These are phyloP conservation scores for Propsilocerus akamusi DNA, from an alignment of 1,140 invertebrate genomes.

Conservation along the genomic window DNA sequence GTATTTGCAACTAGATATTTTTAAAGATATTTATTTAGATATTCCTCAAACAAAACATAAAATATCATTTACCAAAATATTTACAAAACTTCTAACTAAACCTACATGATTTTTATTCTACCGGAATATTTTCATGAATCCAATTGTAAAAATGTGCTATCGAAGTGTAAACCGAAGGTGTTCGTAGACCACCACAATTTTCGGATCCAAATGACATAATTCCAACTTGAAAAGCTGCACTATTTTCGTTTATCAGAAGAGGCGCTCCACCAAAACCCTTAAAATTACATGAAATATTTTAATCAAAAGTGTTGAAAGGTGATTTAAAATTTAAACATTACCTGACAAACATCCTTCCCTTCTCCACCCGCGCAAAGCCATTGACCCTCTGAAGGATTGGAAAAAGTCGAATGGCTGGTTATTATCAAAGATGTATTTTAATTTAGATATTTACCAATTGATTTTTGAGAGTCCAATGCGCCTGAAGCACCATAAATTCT, in stretches of 20 bases:
- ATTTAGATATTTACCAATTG: slow-evolving; percentile 12
- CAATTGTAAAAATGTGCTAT: slow-evolving; percentile 43
- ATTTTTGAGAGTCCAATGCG: slow-evolving; percentile 22
- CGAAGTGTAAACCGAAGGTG: slow-evolving; percentile 48
- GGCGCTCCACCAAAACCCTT: slow-evolving; percentile 37
- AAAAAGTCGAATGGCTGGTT: slow-evolving; percentile 33
- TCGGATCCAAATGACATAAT: slow-evolving; percentile 52
- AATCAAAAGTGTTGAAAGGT: too few relatives aligned
- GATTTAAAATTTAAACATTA: too few relatives aligned
- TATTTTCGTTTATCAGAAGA: slow-evolving; percentile 32
- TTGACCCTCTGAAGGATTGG: slow-evolving; percentile 30
- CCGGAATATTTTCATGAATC: slow-evolving; percentile 45
- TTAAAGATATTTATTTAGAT: too few relatives aligned
- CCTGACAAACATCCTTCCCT: slow-evolving; percentile 42
- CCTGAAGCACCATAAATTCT: slow-evolving; percentile 22
- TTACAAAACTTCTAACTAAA: too few relatives aligned
- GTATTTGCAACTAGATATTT: too few relatives aligned
- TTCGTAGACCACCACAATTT: slow-evolving; percentile 41
- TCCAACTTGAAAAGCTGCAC: slow-evolving; percentile 31
- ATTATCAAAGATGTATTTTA: slow-evolving; percentile 21
- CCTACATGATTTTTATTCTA: too few relatives aligned
- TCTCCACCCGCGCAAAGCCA: slow-evolving; percentile 50
- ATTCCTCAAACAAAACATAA: too few relatives aligned
- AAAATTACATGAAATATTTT: too few relatives aligned
- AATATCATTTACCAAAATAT: too few relatives aligned